Evolutionary conservation across 2,113 vertebrate species (phyloP).

Genomic region (Callospermophilus lateralis): DNA sequence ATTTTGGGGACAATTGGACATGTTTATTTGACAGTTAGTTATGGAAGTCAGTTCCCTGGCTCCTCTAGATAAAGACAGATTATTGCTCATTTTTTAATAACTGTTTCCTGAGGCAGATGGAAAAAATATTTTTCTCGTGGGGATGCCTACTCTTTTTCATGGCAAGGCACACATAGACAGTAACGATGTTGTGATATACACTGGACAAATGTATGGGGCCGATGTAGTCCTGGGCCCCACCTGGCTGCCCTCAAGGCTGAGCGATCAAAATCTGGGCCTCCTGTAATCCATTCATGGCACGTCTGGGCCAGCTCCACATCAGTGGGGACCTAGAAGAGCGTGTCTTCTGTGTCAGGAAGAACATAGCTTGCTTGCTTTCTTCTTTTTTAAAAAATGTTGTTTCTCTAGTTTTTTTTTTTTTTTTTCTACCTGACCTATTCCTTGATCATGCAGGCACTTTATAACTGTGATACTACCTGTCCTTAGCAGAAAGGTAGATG

Average conservation of each 20-base stretch:
- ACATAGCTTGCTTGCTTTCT: background rate
- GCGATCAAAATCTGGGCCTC: background rate
- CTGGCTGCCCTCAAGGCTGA: background rate
- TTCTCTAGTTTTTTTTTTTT: background rate
- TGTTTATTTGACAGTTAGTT: background rate
- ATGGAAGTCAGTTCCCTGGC: background rate
- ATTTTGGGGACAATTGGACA: background rate
- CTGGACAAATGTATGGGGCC: background rate
- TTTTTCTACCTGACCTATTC: background rate
- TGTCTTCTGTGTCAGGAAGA: background rate
- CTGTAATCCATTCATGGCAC: background rate
- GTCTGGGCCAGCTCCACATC: background rate
- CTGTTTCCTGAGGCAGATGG: background rate
- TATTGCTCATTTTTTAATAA: background rate
- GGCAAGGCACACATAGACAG: background rate
- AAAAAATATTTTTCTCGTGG: background rate
- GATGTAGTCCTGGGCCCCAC: background rate
- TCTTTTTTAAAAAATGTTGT: background rate
- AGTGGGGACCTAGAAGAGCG: background rate
- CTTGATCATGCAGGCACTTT: background rate
- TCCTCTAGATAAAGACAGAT: background rate
- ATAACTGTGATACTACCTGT: background rate
- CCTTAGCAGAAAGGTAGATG: background rate
- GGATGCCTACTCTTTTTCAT: background rate
- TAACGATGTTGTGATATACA: background rate